These are phyloP conservation scores for Drosophila birchii DNA, from an alignment of 2,888 invertebrate genomes.

Conservation along the genomic window DNA sequence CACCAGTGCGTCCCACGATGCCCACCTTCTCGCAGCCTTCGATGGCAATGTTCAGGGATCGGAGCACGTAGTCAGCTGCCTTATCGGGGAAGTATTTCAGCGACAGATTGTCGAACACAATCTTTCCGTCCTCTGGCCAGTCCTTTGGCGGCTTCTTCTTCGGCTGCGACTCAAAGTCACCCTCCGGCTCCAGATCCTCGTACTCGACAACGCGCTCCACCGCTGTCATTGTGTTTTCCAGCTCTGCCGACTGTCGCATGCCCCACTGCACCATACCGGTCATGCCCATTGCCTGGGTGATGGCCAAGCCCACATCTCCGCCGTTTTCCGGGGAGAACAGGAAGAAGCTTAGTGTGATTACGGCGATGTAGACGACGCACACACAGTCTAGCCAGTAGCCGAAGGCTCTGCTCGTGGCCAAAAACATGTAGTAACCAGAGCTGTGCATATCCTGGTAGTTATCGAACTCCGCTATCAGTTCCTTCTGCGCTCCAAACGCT, in stretches of 20 bases:
- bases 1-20: constrained; percentile 90
- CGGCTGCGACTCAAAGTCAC: constrained; percentile 88
- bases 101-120: constrained; percentile 89
- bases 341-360: constrained; percentile 94
- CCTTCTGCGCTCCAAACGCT: constrained; percentile 92
- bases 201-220: constrained; percentile 93
- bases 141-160: constrained; percentile 88
- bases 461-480: constrained; percentile 92
- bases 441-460: constrained; percentile 94
- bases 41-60: constrained; percentile 88
- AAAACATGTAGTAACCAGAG: constrained; percentile 95
- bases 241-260: constrained; percentile 95
- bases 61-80: constrained; percentile 90
- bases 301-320: constrained; percentile 91
- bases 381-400: constrained; percentile 96
- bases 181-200: constrained; percentile 85
- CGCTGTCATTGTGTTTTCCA: constrained; percentile 94
- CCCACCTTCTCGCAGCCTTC: constrained; percentile 89
- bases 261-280: constrained; percentile 92
- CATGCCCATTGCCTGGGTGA: constrained; percentile 92
- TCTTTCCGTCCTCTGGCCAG: constrained; percentile 90
- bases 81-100: constrained; percentile 89
- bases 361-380: constrained; percentile 93
- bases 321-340: constrained; percentile 88
- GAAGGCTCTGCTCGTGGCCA: constrained; percentile 95